Evolutionary conservation across 1,140 invertebrate species (phyloP).

Genomic region (Nixonia krombeini): DNA sequence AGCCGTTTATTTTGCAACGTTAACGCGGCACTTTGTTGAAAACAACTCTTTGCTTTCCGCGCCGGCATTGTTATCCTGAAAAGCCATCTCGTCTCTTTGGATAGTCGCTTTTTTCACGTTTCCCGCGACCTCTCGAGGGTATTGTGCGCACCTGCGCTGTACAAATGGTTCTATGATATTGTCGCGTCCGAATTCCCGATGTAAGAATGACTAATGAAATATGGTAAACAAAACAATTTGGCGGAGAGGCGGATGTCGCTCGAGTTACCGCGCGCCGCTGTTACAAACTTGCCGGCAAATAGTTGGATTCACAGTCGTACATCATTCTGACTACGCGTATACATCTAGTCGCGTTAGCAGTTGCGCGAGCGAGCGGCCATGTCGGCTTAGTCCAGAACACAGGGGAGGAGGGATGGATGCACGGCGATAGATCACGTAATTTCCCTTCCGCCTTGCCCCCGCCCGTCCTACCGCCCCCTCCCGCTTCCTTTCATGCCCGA

Average conservation of each 20-base stretch:
- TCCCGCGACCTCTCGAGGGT: too few species aligned
- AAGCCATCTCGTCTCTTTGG: too few species aligned
- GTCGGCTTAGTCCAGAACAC: conserved; percentile 46
- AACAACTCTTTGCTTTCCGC: too few species aligned
- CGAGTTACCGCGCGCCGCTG: conserved; percentile 39
- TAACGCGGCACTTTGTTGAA: too few species aligned
- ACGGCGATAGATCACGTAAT: conserved; percentile 49
- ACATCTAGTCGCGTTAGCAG: conserved; percentile 44
- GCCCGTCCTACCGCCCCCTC: conserved; percentile 9
- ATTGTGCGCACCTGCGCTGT: conserved; percentile 9
- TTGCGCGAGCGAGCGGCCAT: conserved; percentile 47
- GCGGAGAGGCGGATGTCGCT: conserved; percentile 42
- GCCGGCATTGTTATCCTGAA: too few species aligned
- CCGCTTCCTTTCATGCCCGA: conserved; percentile 12
- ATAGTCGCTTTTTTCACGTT: too few species aligned
- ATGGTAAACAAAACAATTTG: conserved; percentile 49
- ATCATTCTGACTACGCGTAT: conserved; percentile 46
- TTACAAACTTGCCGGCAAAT: conserved; percentile 45
- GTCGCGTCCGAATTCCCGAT: conserved; percentile 30
- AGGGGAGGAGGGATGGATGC: conserved; percentile 23
- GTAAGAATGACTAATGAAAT: conserved; percentile 50
- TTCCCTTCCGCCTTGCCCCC: conserved; percentile 22
- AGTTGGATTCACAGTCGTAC: conserved; percentile 46
- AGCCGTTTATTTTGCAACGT: too few species aligned
- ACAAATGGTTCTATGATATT: conserved; percentile 41